Base-by-base conservation (phyloP, 2,113 vertebrate species). In the Dendropsophus ebraccatus region DNA sequence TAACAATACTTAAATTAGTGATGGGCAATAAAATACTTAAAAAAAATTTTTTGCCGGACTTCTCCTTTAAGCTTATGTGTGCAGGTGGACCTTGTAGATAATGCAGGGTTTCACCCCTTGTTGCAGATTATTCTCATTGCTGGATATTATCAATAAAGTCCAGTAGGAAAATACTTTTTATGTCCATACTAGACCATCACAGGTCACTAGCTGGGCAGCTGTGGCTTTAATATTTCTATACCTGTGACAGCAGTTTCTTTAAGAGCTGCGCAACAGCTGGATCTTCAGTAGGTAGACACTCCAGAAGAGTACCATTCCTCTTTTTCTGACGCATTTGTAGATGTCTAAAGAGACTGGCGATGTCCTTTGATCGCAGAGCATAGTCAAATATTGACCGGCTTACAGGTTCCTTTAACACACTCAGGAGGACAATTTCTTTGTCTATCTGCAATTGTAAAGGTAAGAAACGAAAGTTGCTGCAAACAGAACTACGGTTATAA, bases 361-460 rank as follows among this genome's bases (percentile, higher is more conserved):
- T 99, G 87, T 99, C 98, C 91, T 96, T 98, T 45, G 98, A 98
- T 89, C 97, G 94, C 87, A 99, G 91, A 0, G 97, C 96, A 88
- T 99, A 99, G 91, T 99, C 97, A 87, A 99, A 99, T 93, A 99
- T 98, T 88, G 98, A 97, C 73, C 97, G 97, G 80, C 95, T 97
- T 62, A 99, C 96, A 1, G 98, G 97, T 80, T 98, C 96, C 91
- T 97, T 99, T 73, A 99, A 95, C 70, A 99, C 97, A 86, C 97
- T 99, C 72, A 99, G 93, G 13, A 99, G 93, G 5, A 99, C 98
- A 87, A 99, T 96, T 93, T 99, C 96, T 89, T 97, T 97, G 89
- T 99, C 97, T 76, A 99, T 98, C 98, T 99, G 91, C 37, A 90
- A 88, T 86, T 75, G 56, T 91, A 1, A 60, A 80, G 19, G 28